Percentiles rank a stretch among this genome's conserved stretches.
Conservation (phyloP, 2,888 invertebrate species). For the Xylota segnis region DNA sequence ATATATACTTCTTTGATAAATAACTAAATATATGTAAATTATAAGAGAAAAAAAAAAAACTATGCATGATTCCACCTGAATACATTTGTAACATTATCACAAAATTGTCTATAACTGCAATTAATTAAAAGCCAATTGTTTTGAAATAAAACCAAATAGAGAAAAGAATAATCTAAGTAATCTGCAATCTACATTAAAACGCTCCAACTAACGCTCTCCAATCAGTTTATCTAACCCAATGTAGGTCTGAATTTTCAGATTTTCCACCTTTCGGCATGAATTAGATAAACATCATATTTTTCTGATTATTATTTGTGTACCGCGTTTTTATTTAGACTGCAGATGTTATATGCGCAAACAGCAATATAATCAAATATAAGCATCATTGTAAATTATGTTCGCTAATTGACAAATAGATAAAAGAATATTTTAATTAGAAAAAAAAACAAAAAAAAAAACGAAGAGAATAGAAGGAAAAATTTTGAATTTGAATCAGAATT, state of each 20-base stretch:
- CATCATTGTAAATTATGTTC: slow-evolving; percentile 53
- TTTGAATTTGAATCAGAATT: slow-evolving; percentile 79
- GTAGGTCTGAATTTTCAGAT: slow-evolving; percentile 27
- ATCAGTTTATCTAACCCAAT: slow-evolving; percentile 23
- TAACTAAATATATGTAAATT: slow-evolving; percentile 11
- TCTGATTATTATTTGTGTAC: neutral
- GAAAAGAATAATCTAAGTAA: slow-evolving; percentile 63
- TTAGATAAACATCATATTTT: slow-evolving; percentile 26
- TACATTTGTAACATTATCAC: slow-evolving; percentile 75
- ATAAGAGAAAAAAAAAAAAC: slow-evolving; percentile 23
- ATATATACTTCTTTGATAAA: neutral
- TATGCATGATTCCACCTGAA: slow-evolving; percentile 78
- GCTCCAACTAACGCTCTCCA: neutral
- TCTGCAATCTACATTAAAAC: slow-evolving; percentile 75
- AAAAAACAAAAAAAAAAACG: slow-evolving; percentile 77
- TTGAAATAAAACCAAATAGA: slow-evolving; percentile 70
- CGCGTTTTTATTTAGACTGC: slow-evolving; percentile 69
- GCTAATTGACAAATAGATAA: slow-evolving; percentile 54
- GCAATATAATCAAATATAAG: slow-evolving; percentile 61
- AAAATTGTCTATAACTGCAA: slow-evolving; percentile 72
- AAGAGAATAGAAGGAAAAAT: slow-evolving; percentile 74
- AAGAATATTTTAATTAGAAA: slow-evolving; percentile 55
- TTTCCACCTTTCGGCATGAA: slow-evolving; percentile 7
- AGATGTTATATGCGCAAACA: slow-evolving; percentile 66
- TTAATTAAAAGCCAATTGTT: slow-evolving; percentile 74